These are phyloP conservation scores for Willisornis vidua DNA, from an alignment of 2,113 vertebrate genomes.

Conservation along the genomic window DNA sequence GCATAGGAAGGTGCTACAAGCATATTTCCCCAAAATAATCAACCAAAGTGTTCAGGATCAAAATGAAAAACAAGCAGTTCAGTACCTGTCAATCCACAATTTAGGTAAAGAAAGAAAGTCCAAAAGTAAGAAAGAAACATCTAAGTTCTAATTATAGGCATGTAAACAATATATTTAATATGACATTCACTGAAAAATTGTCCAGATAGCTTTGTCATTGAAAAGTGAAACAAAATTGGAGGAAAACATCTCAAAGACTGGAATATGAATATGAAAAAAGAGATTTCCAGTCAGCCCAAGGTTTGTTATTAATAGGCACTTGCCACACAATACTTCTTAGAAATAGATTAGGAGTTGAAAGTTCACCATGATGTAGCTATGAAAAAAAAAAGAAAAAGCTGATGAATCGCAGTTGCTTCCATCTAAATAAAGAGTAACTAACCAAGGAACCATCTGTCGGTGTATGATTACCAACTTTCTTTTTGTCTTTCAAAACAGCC, in stretches of 20 bases:
- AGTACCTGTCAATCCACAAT: background rate
- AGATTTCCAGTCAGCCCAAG: conserved; percentile 6
- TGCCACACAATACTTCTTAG: conserved; percentile 31
- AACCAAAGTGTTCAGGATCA: background rate
- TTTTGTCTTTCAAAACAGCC: conserved; percentile 68
- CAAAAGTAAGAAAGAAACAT: background rate
- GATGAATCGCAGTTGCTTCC: conserved; percentile 55
- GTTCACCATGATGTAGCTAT: conserved; percentile 13
- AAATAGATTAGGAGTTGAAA: conserved; percentile 48
- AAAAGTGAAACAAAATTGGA: background rate
- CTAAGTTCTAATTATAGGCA: background rate
- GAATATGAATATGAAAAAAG: background rate
- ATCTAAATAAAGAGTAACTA: conserved; percentile 65
- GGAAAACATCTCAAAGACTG: background rate
- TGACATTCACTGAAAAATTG: background rate
- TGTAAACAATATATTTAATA: background rate
- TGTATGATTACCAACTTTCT: conserved; percentile 70
- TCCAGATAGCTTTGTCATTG: background rate
- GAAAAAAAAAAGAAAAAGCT: background rate
- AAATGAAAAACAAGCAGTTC: background rate
- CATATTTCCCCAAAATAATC: background rate
- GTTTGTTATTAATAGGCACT: conserved; percentile 32
- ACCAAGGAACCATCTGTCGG: conserved; percentile 66
- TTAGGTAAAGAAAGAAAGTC: background rate
- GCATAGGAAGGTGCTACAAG: background rate